These are phyloP conservation scores for Notarius quadriscutis DNA, from an alignment of 2,113 vertebrate genomes.

Conservation along the genomic window DNA sequence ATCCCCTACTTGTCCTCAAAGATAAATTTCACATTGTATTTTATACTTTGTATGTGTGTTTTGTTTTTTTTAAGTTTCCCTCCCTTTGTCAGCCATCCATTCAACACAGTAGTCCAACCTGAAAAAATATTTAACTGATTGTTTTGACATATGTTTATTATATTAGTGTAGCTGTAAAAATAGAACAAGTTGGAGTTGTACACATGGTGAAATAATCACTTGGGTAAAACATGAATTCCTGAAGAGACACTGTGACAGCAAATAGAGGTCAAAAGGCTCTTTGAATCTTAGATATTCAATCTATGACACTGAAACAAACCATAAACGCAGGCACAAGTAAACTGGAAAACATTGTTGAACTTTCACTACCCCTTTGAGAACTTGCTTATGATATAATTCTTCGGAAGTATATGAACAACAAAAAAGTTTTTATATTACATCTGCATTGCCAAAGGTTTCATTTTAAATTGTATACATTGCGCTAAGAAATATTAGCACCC, in stretches of 20 bases:
- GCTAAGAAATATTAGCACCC: not conserved
- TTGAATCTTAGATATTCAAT: not conserved
- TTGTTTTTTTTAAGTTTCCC: conserved; percentile 51
- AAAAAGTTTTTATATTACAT: not conserved
- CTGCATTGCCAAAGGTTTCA: not conserved
- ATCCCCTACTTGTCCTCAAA: conserved; percentile 60
- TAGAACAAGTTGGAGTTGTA: conserved; percentile 38
- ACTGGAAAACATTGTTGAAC: not conserved
- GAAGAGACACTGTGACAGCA: not conserved
- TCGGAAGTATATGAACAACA: not conserved
- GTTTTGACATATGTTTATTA: conserved; percentile 55
- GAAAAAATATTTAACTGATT: conserved; percentile 61
- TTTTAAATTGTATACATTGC: not conserved
- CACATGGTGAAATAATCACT: conserved; percentile 44
- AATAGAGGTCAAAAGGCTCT: not conserved
- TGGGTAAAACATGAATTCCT: not conserved
- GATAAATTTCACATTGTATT: conserved; percentile 61
- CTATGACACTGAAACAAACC: not conserved
- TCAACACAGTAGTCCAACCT: conserved; percentile 55
- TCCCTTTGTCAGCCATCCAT: conserved; percentile 52
- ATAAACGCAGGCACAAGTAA: not conserved
- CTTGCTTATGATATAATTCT: not conserved
- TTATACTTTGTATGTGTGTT: conserved; percentile 52
- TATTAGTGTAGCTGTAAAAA: conserved; percentile 62
- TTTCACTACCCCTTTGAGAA: not conserved